Conservation (phyloP, 1,140 invertebrate genomes). For the Gryon sp. region DNA sequence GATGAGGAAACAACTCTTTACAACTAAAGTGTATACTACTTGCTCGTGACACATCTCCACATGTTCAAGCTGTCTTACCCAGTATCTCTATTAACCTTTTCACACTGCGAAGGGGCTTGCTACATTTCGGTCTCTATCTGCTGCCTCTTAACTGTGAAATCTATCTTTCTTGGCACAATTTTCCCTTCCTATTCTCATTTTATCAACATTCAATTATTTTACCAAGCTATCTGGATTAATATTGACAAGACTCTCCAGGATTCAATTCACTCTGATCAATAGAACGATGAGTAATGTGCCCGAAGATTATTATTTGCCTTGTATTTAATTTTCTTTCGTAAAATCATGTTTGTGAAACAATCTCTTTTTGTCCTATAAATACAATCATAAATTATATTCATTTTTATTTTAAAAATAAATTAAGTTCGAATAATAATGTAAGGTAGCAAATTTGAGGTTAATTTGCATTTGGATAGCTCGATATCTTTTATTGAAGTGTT, state of each 20-base stretch:
- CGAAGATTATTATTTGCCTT: constrained; percentile 57
- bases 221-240: constrained; percentile 51
- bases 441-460: too few species aligned
- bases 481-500: too few species aligned
- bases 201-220: constrained; percentile 58
- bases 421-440: too few species aligned
- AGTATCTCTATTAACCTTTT: constrained; percentile 54
- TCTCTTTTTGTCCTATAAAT: constrained; percentile 4
- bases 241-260: constrained; percentile 53
- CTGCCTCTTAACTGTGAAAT: not conserved
- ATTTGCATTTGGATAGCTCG: too few species aligned
- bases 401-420: too few species aligned
- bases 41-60: constrained; percentile 47
- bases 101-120: constrained; percentile 7
- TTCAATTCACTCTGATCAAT: constrained; percentile 50
- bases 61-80: constrained; percentile 39
- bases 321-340: constrained; percentile 54
- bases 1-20: constrained; percentile 40
- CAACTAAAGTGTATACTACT: constrained; percentile 25
- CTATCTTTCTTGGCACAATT: constrained; percentile 37
- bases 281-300: constrained; percentile 32
- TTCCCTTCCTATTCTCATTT: constrained; percentile 39
- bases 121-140: constrained; percentile 23
- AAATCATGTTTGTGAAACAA: constrained; percentile 30
- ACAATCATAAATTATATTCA: too few species aligned